Evolutionary conservation across 2,888 invertebrate species (phyloP), one percentile per base, ranked within the genome.

Genomic region (Xestia xanthographa): DNA sequence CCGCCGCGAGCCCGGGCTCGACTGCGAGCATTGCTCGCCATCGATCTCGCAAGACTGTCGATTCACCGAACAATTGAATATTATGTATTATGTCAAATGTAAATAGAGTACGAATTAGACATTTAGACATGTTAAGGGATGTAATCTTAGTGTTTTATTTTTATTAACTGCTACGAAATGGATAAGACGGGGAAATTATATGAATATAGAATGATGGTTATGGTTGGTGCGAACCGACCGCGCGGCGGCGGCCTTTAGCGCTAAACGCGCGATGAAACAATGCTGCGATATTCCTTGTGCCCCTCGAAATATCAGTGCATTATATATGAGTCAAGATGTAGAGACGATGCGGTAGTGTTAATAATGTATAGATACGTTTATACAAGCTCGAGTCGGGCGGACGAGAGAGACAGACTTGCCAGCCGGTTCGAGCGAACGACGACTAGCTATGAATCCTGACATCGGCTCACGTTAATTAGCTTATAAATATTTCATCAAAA

Each of bases 401-500:
- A 91, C 89, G 90, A 89, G 88, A 87, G 91, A 90, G 87, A 92
- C 92, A 90, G 86, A 91, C 94, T 92, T 92, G 95, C 94, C 95
- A 91, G 93, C 94, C 95, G 94, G 94, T 93, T 94, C 96, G 95
- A 93, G 95, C 95, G 94, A 95, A 95, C 96, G 96, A 96, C 96
- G 95, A 96, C 95, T 95, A 95, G 96, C 96, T 96, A 96, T 96
- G 96, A 95, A 96, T 96, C 95, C 96, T 96, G 96, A 96, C 96
- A 96, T 96, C 96, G 96, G 96, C 96, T 96, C 96, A 96, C 95
- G 95, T 96, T 96, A 95, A 96, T 96, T 96, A 96, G 96, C 96
- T 96, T 96, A 94, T 96, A 96, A 96, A 96, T 96, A 96, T 95
- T 96, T 96, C 96, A 96, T 96, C 95, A 96, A 96, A 96, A 96